Conservation (phyloP, 2,113 vertebrate species). For the Muscicapa adusta region DNA sequence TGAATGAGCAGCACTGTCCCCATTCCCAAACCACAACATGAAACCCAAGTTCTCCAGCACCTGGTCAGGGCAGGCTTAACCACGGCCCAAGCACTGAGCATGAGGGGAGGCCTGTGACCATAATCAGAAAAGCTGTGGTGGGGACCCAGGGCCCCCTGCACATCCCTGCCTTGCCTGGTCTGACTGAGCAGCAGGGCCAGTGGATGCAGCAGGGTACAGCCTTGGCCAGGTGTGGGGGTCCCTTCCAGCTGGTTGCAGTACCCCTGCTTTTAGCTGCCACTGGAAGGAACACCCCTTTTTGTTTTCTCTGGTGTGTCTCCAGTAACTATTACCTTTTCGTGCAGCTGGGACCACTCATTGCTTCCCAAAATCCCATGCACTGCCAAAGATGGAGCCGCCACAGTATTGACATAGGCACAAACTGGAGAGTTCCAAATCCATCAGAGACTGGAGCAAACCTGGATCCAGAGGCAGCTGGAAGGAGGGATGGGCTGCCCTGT, state of each 20-base stretch:
- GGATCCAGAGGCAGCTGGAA: neutral
- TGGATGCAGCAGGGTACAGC: neutral
- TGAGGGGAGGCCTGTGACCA: neutral
- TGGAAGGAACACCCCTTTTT: fast-evolving
- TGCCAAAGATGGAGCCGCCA: neutral
- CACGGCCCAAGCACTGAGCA: fast-evolving
- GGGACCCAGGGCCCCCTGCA: neutral
- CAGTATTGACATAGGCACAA: neutral
- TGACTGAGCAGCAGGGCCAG: neutral
- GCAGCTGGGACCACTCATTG: neutral
- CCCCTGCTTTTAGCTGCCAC: neutral
- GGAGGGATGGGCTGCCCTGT: neutral
- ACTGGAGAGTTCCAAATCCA: neutral
- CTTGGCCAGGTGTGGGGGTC: neutral
- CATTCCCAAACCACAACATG: neutral
- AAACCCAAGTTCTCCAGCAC: fast-evolving
- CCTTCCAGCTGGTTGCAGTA: neutral
- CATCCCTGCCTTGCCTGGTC: fast-evolving
- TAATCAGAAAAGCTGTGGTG: neutral
- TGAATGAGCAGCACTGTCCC: too few species aligned
- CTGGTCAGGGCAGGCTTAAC: fast-evolving
- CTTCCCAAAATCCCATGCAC: neutral
- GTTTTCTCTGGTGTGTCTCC: too few species aligned
- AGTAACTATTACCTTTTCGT: neutral
- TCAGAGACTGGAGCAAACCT: neutral